These are phyloP conservation scores for Aricia artaxerxes DNA, from an alignment of 2,888 invertebrate genomes.

Conservation along the genomic window DNA sequence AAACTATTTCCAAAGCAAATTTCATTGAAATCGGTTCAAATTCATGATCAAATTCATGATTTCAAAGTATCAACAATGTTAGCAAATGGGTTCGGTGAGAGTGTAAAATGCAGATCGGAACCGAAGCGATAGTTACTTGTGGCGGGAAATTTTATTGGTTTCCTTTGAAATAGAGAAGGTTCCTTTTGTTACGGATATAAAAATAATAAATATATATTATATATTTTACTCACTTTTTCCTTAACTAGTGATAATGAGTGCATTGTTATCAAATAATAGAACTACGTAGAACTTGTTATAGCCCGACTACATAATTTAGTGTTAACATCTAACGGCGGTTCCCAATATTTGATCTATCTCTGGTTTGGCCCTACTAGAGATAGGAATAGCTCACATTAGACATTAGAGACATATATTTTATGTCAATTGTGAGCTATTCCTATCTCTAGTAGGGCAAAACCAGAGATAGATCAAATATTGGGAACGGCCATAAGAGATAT, in stretches of 20 bases:
- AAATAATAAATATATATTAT: neutral
- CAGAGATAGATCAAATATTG: no score
- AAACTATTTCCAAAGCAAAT: no score
- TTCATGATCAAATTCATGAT: neutral
- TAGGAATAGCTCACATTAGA: no score
- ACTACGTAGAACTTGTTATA: neutral
- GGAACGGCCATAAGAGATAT: no score
- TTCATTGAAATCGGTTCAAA: neutral
- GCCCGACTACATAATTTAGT: no score
- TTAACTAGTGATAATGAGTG: neutral
- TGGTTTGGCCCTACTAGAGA: no score
- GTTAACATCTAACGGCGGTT: no score
- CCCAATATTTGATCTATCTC: no score
- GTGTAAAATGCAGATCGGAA: conserved; percentile 72
- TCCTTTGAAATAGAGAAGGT: conserved; percentile 44
- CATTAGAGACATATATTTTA: no score
- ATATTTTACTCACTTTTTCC: neutral
- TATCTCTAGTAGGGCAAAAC: no score
- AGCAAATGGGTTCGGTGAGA: conserved; percentile 59
- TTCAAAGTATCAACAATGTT: conserved; percentile 51
- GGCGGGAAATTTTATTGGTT: conserved; percentile 64
- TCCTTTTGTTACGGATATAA: conserved; percentile 16
- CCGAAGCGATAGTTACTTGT: conserved; percentile 60
- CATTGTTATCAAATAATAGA: neutral
- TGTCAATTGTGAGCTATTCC: no score